Evolutionary conservation across 2,113 vertebrate species (phyloP).

Genomic region (Gallinago paraguaiae): DNA sequence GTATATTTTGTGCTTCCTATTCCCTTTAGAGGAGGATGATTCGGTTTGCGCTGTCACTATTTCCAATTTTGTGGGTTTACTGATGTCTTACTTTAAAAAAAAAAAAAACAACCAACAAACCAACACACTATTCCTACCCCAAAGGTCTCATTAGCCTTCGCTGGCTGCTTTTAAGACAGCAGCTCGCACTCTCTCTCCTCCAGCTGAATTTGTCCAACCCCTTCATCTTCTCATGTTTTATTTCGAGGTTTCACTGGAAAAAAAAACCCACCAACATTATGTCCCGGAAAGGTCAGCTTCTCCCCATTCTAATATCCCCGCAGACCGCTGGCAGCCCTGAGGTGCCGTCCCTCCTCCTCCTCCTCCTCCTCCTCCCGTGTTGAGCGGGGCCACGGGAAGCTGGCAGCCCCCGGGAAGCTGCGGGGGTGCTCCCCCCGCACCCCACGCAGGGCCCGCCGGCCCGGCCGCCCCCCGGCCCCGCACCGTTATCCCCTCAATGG

Average conservation of each 20-base stretch:
- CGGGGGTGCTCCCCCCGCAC: background rate
- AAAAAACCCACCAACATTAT: background rate
- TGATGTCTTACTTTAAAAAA: slow-evolving; percentile 64
- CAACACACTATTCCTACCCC: slow-evolving; percentile 15
- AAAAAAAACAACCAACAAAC: background rate
- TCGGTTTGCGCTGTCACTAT: slow-evolving; percentile 69
- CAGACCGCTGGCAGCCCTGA: background rate
- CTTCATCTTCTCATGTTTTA: slow-evolving; percentile 34
- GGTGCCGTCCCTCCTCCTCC: background rate
- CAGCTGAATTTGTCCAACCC: slow-evolving; percentile 41
- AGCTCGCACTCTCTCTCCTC: slow-evolving; percentile 24
- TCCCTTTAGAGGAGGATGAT: slow-evolving; percentile 58
- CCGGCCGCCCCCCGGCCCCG: background rate
- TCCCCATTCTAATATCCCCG: background rate
- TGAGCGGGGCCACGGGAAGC: background rate
- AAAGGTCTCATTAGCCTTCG: slow-evolving; percentile 53
- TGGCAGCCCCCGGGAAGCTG: background rate
- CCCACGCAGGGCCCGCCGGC: background rate
- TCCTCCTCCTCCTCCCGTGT: background rate
- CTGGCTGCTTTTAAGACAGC: slow-evolving; percentile 54
- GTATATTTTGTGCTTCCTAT: slow-evolving; percentile 65
- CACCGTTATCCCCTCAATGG: background rate
- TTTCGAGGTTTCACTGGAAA: background rate
- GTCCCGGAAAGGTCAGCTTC: background rate
- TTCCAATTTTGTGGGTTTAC: slow-evolving; percentile 65